Base-by-base conservation (phyloP, 92 coral and sea anemone species). In the Phymanthus crucifer region DNA sequence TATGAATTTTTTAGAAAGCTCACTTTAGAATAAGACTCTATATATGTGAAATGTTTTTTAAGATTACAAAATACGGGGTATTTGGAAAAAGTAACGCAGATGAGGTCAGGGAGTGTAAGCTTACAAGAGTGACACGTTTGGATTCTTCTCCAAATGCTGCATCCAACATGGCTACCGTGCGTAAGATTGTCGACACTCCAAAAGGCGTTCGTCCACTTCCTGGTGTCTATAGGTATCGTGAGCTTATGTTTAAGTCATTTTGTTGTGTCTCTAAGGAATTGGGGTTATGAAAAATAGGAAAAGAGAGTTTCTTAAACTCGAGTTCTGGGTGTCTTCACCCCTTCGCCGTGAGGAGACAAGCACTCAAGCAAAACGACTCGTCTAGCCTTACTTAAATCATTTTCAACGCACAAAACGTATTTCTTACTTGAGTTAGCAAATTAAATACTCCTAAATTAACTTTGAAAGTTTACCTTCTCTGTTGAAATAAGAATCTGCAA, bases 181-280 rank as follows among this genome's bases (percentile, higher is more conserved):
- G 87, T 29, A 83, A 83, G 56, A 83, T 83, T 71, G 84, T 83
- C 46, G 64, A 77, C 16, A 76, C 82, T 67, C 78, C 87, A 14
- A 48, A 76, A 48, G 82, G 82, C 10, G 71, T 83, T 6, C 87
- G 72, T 36, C 87, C 87, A 12, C 67, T 83, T n/a, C 32, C 87
- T 23, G 87, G 87, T 6, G 82, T 83, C 21, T 83, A 83, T 75
- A 83, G 87, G 87, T 83, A 79, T 67, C 11, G 31, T 6, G 7
- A 67, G 68, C 14, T 17, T 32, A 31, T 3, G 17, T 9, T 9
- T 61, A 12, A 61, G 68, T 17, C 68, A 10, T 61, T 61, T 16
- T 24, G 36, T 34, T 61, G 34, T 19, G 11, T 24, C 1, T 11
- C 17, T 26, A 61, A 61, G 3, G 34, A 61, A 26, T 61, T 33